Evolutionary conservation across 1,140 invertebrate genomes (phyloP), one percentile per base, ranked within the genome.

Genomic region (Euglossa dilemma): DNA sequence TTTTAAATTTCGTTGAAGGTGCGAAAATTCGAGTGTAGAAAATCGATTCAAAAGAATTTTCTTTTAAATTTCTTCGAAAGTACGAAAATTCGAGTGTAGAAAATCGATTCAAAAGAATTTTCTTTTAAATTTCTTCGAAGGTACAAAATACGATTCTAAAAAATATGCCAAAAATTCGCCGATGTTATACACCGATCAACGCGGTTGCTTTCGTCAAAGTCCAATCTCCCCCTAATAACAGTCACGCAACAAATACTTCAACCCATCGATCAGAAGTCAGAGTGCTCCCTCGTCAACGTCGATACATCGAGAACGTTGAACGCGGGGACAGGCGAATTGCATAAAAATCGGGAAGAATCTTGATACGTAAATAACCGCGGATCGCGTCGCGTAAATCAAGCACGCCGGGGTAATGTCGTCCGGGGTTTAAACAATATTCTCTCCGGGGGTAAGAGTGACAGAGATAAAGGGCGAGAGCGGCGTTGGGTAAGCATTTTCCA

Each of bases 391-490:
- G 78, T 88, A 83, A 85, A 88, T 88, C 87, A 87, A 63, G 45
- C 43, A 9, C 71, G 23, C 50, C 12, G 47, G 59, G 64, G 50
- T 43, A 78, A 56, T 59, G 69, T 61, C 79, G 59, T 57, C 75
- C 50, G 47, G 66, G 75, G 80, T 81, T 89, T 86, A 88, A 88
- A 89, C 87, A 88, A 89, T 88, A 88, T 88, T 86, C 84, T 85
- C 43, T 64, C 77, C n/a, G 36, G 63, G 43, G 87, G 69, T 63
- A 82, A 75, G 79, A 81, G 88, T 81, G 88, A 85, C 88, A 84
- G 76, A 85, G 89, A 89, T 80, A 83, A 88, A 87, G 66, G 84
- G 77, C 74, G 59, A 80, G 64, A 90, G 84, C 56, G 73, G 73
- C 61, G 67, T 36, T 43, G 77, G 77, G 85, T 75, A 77, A 89